These are phyloP conservation scores for Cremastobaeus sp. DNA, from an alignment of 2,888 invertebrate genomes.

Conservation along the genomic window DNA sequence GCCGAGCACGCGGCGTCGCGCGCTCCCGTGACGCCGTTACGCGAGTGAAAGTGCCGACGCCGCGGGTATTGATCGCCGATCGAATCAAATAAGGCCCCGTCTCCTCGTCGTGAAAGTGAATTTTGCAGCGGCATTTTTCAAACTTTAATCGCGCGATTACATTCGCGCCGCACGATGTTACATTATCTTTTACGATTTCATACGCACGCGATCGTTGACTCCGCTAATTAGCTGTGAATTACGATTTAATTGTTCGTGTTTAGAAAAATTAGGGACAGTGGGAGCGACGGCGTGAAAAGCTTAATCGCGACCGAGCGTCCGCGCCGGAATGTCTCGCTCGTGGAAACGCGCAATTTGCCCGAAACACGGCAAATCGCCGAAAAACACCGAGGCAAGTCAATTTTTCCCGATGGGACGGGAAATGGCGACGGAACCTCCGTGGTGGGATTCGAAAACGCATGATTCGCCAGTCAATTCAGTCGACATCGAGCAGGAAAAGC, in stretches of 20 bases:
- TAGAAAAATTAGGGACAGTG: constrained; percentile 2
- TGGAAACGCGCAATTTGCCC: too few relatives aligned
- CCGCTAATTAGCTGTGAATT: constrained; percentile 26
- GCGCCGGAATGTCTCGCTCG: too few relatives aligned
- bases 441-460: too few relatives aligned
- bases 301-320: too few relatives aligned
- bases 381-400: too few relatives aligned
- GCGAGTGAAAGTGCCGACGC: constrained; percentile 54
- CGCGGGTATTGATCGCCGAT: constrained; percentile 48
- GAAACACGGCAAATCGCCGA: too few relatives aligned
- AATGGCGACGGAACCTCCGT: too few relatives aligned
- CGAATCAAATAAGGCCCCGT: constrained; percentile 46
- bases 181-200: constrained; percentile 47
- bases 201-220: constrained; percentile 52
- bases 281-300: too few relatives aligned
- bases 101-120: constrained; percentile 55
- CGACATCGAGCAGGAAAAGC: too few relatives aligned
- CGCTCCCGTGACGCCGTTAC: constrained; percentile 42
- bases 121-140: constrained; percentile 53
- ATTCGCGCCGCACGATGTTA: constrained; percentile 40
- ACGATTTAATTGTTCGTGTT: constrained; percentile 26
- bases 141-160: constrained; percentile 47
- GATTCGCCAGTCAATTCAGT: too few relatives aligned
- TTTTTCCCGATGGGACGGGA: too few relatives aligned
- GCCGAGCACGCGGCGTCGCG: constrained; percentile 33